phyloP scores from a whole-genome alignment of 2,888 invertebrate genomes.

The Phasia obesa region DNA sequence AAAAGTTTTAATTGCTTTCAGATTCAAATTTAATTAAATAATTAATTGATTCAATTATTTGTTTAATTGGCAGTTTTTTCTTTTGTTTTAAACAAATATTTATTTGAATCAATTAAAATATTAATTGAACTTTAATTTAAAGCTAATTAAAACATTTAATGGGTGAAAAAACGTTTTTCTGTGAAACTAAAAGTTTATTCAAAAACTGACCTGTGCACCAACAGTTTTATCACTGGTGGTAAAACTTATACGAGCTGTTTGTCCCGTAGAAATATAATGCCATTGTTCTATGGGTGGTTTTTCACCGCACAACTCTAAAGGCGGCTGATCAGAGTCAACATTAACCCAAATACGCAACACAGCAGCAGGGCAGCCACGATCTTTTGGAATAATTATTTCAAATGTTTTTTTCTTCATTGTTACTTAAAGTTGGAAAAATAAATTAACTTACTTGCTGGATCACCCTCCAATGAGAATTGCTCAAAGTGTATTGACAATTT shows the following conservation, averaged over 20 bases:
- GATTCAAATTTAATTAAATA: too few relatives aligned
- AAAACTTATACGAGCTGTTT: constrained; percentile 95
- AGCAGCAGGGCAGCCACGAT: constrained; percentile 95
- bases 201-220: constrained; percentile 86
- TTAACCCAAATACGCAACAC: constrained; percentile 93
- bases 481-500: constrained; percentile 95
- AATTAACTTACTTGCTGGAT: constrained; percentile 87
- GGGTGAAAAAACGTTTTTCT: too few relatives aligned
- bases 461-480: constrained; percentile 96
- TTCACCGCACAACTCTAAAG: constrained; percentile 95
- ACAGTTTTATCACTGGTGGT: constrained; percentile 97
- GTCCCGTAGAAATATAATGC: constrained; percentile 93
- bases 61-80: too few relatives aligned
- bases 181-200: background rate
- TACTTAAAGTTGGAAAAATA: too few relatives aligned
- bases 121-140: too few relatives aligned
- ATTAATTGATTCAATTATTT: too few relatives aligned
- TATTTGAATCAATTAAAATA: too few relatives aligned
- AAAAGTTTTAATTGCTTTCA: too few relatives aligned
- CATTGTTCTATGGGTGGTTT: constrained; percentile 89
- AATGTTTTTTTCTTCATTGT: background rate
- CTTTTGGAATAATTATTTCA: constrained; percentile 82
- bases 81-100: too few relatives aligned
- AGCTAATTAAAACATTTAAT: too few relatives aligned
- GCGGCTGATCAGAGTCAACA: constrained; percentile 88